Evolutionary conservation across 1,140 invertebrate species (phyloP), one percentile per base, ranked within the genome.

Genomic region (Dryas iulia): DNA sequence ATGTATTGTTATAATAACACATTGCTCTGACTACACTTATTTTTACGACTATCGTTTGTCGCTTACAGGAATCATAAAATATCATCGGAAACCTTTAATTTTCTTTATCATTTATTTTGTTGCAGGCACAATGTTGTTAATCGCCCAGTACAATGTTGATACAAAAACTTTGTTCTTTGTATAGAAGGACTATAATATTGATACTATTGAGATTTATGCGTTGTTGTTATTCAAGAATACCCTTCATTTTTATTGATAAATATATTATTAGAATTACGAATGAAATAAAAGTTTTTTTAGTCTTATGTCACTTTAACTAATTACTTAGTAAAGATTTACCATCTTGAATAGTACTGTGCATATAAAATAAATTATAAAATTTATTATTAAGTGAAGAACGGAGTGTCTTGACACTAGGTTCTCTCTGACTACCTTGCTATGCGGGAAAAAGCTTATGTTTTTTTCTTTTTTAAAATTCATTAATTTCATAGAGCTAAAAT

Each of bases 81-180:
- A 82, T 78, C 78, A 86, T 86, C 81, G 81, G 82, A 83, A 87
- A 89, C 85, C 87, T 83, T 89, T 89, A 89, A 89, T 89, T 89
- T 86, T 85, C 84, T 86, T 82, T 89, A 89, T 89, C 84, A 89
- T 82, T 81, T 78, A 76, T 85, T 84, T 83, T 86, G 83, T 87
- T 84, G 72, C 60, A 28, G 30, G 53, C 67, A 86, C 84, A 84
- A 69, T 82, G 84, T 89, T 86, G 77, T 74, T 83, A 85, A 86
- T 82, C 76, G 78, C 59, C 69, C 56, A 69, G 65, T 82, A 86
- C 83, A 86, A 78, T 82, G 82, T 86, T 77, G 60, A 79, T 75
- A 73, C 72, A 76, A 63, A 77, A 72, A 47, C 59, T 70, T 73
- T 69, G 57, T 66, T 56, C 53, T 56, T 70, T 64, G 63, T 64